Percentiles rank a stretch among this genome's conserved stretches.
phyloP scores from a whole-genome alignment of 2,113 vertebrate genomes.

The Trichomycterus rosablanca region DNA sequence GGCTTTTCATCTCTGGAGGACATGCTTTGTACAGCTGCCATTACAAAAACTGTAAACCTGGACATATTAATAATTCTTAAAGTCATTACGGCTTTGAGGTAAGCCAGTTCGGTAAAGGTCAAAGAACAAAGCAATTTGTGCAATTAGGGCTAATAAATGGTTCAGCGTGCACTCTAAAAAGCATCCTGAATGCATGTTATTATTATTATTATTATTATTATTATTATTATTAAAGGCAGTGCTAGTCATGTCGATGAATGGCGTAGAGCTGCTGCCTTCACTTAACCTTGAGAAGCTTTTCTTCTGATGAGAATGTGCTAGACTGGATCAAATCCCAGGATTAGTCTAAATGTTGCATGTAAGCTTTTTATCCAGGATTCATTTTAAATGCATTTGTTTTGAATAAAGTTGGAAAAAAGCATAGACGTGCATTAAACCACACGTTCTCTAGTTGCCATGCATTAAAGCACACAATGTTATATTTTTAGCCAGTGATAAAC shows the following conservation, averaged over 20 bases:
- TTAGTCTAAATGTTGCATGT: conserved; percentile 17
- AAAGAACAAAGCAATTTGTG: neutral
- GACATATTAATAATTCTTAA: neutral
- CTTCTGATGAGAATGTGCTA: conserved; percentile 24
- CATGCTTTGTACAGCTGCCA: neutral
- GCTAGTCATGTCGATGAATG: conserved; percentile 14
- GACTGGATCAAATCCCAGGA: conserved; percentile 19
- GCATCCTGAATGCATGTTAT: conserved; percentile 6
- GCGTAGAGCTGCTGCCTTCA: conserved; percentile 22
- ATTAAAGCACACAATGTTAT: no score
- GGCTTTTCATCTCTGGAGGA: neutral
- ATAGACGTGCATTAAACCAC: no score
- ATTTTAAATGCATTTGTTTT: conserved; percentile 26
- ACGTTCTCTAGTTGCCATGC: no score
- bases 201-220: no score
- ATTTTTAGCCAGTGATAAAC: no score
- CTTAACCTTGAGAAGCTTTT: conserved; percentile 33
- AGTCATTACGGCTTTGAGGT: neutral
- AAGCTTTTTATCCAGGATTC: conserved; percentile 6
- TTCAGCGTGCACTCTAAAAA: neutral
- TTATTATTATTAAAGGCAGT: neutral
- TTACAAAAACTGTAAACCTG: no score
- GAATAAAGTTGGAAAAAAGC: no score
- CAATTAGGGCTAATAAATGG: neutral
- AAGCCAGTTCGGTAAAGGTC: neutral